These are phyloP conservation scores for Asobara japonica DNA, from an alignment of 1,140 invertebrate genomes.

Conservation along the genomic window DNA sequence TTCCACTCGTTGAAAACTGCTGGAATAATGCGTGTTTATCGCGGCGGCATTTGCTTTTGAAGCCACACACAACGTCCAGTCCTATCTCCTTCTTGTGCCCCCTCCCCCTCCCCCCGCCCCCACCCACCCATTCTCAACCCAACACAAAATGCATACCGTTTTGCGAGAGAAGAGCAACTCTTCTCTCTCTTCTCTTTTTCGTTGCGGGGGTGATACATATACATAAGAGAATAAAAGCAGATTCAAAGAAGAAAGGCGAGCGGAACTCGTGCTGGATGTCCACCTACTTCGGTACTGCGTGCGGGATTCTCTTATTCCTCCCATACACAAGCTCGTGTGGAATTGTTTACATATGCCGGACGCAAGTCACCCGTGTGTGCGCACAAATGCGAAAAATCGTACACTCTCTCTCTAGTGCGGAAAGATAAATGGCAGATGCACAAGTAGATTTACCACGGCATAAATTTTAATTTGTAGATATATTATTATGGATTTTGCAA, in stretches of 20 bases:
- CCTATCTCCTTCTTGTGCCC: slow-evolving; percentile 8
- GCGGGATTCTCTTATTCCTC: slow-evolving; percentile 15
- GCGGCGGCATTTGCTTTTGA: slow-evolving; percentile 44
- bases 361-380: neutral
- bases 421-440: slow-evolving; percentile 13
- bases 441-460: neutral
- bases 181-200: neutral
- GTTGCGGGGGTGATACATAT: slow-evolving; percentile 22
- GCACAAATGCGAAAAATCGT: neutral
- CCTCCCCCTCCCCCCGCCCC: neutral
- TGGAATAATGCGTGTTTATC: slow-evolving; percentile 47
- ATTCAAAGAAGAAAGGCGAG: slow-evolving; percentile 7
- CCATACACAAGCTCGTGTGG: neutral
- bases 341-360: slow-evolving; percentile 4
- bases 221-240: slow-evolving; percentile 22
- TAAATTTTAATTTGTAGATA: neutral
- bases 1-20: neutral
- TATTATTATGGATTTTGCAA: neutral
- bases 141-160: slow-evolving; percentile 10
- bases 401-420: neutral
- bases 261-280: slow-evolving; percentile 19
- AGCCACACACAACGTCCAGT: slow-evolving; percentile 21
- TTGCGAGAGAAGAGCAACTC: neutral
- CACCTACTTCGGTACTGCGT: neutral
- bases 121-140: neutral